Evolutionary conservation across 2,113 vertebrate genomes (phyloP).

Genomic region (Madoqua kirkii): DNA sequence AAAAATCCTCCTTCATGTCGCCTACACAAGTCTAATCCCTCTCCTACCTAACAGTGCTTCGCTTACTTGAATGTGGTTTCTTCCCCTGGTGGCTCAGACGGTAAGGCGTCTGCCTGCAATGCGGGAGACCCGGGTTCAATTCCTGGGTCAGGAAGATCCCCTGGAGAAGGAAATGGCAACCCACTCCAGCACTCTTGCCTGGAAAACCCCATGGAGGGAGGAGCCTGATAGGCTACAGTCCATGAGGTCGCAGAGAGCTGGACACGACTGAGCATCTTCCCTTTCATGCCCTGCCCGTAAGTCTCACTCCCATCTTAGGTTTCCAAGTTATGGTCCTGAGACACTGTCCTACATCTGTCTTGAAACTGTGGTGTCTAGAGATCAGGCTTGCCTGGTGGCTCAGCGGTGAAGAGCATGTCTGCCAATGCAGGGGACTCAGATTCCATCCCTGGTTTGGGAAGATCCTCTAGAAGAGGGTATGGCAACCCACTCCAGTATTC

Average conservation of each 20-base stretch:
- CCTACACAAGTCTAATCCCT: not conserved
- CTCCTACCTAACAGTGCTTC: not conserved
- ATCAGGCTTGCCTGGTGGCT: not conserved
- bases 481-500: not conserved
- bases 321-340: not conserved
- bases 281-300: not conserved
- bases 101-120: no score
- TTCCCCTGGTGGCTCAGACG: no score
- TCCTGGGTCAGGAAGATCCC: no score
- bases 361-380: not conserved
- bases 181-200: no score
- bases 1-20: not conserved
- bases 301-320: not conserved
- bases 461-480: not conserved
- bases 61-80: not conserved
- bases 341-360: not conserved
- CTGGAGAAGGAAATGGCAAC: no score
- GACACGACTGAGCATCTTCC: no score
- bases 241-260: no score
- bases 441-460: not conserved
- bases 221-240: no score
- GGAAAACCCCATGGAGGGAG: no score
- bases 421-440: not conserved
- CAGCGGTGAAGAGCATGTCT: not conserved
- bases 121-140: fast-evolving